Base-by-base conservation (phyloP, 2,888 invertebrate species). In the Melieria omissa region DNA sequence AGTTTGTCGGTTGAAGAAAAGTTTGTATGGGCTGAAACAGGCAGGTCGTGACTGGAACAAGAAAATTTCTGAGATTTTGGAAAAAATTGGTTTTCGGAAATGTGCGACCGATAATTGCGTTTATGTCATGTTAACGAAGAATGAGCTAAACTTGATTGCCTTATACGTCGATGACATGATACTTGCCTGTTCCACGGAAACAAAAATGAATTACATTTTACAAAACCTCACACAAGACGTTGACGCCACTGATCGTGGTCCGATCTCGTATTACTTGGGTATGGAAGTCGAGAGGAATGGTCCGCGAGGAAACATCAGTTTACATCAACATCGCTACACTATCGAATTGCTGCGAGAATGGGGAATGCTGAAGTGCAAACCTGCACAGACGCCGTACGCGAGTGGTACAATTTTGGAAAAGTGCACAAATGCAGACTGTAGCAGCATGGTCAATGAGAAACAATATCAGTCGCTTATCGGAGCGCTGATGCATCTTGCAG, bases 81-180 rank as follows among this genome's bases (percentile, higher is more conserved):
- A 5, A 14, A 45, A 63, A 45, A 46, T 63, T 1, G 58, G 45
- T 49, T 65, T 68, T 69, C 44, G 16, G 12, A 49, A 68, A 6
- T 69, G 71, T 12, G 62, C 71, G 54, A 62, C 73, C 6, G 73
- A 75, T 9, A 73, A 67, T 47, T 75, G 74, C 61, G 41, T 73
- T n/a, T 72, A 76, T 57, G 46, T 45, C 0, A 49, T 62, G 54
- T 16, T 16, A 52, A 16, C n/a, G 9, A 66, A 12, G 16, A 29
- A 44, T 46, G 57, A 62, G 16, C 12, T 62, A 5, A 46, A 44
- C n/a, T 41, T 66, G 44, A 16, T 66, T 29, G 55, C 65, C 16
- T 10, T 65, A 12, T 65, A 65, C 7, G 65, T 65, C 12, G 65
- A 65, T n/a, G 45, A 65, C 54, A 41, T 65, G 29, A 12, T 58